Percentiles rank a stretch among this genome's conserved stretches.
Conservation (phyloP, 2,797 vertebrate species). For the Iguana delicatissima region DNA sequence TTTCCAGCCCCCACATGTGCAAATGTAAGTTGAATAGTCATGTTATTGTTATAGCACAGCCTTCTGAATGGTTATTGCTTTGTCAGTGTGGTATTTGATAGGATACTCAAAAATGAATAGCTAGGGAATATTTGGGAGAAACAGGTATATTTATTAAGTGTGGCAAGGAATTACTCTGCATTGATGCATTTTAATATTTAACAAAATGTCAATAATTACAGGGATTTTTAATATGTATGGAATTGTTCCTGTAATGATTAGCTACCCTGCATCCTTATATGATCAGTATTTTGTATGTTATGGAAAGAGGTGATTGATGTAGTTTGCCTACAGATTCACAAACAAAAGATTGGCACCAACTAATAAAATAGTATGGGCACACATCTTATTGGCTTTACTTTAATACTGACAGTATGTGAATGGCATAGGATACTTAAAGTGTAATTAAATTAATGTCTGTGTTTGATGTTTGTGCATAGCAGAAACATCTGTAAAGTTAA, state of each 20-base stretch:
- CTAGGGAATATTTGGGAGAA: constrained; percentile 28
- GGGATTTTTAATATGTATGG: background rate
- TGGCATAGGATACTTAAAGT: constrained; percentile 68
- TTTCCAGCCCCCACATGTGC: constrained; percentile 96
- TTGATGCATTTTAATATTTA: background rate
- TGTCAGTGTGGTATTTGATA: constrained; percentile 52
- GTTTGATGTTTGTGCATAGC: constrained; percentile 67
- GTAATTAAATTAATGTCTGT: constrained; percentile 76
- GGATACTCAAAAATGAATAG: constrained; percentile 41
- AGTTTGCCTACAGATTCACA: constrained; percentile 45
- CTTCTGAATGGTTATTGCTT: constrained; percentile 59
- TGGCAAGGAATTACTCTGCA: background rate
- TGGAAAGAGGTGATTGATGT: background rate
- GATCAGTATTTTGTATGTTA: constrained; percentile 44
- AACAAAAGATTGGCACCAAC: constrained; percentile 46
- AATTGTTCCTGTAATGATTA: constrained; percentile 57
- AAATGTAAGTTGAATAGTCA: constrained; percentile 90
- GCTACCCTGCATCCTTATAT: constrained; percentile 42
- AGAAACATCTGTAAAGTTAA: constrained; percentile 72
- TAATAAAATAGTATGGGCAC: constrained; percentile 60
- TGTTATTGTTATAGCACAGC: constrained; percentile 50
- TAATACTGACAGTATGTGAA: background rate
- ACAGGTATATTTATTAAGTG: constrained; percentile 48
- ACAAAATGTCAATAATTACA: constrained; percentile 23
- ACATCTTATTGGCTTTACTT: constrained; percentile 58